phyloP scores from a whole-genome alignment of 2,113 vertebrate species.

The Electrona antarctica region DNA sequence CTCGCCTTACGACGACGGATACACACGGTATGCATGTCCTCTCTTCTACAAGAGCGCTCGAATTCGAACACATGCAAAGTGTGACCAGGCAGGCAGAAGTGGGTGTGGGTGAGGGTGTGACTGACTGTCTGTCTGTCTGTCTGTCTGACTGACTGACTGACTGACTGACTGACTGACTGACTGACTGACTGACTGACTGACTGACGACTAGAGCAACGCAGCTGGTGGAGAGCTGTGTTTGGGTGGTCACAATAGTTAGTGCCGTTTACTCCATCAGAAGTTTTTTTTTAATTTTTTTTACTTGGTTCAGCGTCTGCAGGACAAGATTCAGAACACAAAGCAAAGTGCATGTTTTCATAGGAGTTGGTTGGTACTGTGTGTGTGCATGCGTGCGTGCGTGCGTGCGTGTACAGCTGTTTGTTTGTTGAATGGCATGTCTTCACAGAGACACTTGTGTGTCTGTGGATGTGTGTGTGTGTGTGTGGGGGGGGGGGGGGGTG shows the following conservation, averaged over 20 bases:
- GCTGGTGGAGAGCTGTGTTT: too few species aligned
- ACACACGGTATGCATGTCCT: conserved; percentile 48
- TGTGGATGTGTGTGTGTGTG: too few species aligned
- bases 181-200: background rate
- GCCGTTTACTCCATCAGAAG: too few species aligned
- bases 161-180: background rate
- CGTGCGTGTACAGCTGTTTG: background rate
- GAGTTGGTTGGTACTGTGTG: too few species aligned
- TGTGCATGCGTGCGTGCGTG: too few species aligned
- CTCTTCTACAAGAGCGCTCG: conserved; percentile 17
- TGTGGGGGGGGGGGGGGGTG: background rate
- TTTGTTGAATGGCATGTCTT: conserved; percentile 9
- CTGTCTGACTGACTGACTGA: background rate
- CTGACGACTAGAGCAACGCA: too few species aligned
- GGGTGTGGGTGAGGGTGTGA: conserved; percentile 1
- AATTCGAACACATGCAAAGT: conserved; percentile 5
- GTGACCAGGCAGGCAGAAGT: background rate
- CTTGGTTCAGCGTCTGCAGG: too few species aligned
- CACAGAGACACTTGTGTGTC: background rate
- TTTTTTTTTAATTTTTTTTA: too few species aligned
- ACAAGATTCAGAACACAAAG: too few species aligned
- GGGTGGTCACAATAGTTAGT: too few species aligned
- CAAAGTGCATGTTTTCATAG: too few species aligned
- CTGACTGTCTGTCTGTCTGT: background rate
- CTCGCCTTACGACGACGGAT: background rate